Base-by-base conservation (phyloP, 37 sponge, comb jelly and placozoan species). In the Beroe ovata region DNA sequence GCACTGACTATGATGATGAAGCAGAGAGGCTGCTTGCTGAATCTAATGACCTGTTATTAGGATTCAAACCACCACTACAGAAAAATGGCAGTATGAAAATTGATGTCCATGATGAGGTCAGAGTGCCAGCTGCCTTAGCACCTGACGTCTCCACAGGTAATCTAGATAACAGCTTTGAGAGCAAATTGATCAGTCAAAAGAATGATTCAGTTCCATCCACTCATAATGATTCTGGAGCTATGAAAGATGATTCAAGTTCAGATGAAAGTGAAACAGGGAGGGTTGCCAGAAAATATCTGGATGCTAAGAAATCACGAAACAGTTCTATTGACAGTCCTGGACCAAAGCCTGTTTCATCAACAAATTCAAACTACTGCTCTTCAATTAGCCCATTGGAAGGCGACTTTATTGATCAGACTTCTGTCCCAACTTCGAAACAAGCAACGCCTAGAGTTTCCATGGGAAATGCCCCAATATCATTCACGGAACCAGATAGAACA, bases 231-330 rank as follows among this genome's bases (percentile, higher is more conserved):
- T 30, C 84, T 42, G 84, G 41, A 23, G 84, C 33, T 4, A 38
- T 35, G 2, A 39, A 25, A 23, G 84, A 77, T 6, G 84, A 77
- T 23, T 77, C 84, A n/a, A 42, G 54, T 25, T 77, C 84, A 36
- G 84, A 77, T 77, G 84, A 77, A 25, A 77, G 84, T 77, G 84
- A 77, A 77, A 77, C 84, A 19, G 84, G 84, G 25, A 77, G 33
- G 28, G 6, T 77, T 21, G 84, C 84, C 11, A 11, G 38, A 77
- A 77, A 77, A 42, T 77, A 77, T 77, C 47, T 77, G 19, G 47
- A 19, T 40, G 84, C 28, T 41, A 77, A 77, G 84, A 77, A 42
- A 30, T 29, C 18, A 8, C 25, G 69, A 32, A 37, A 66, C 11
- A 66, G 36, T 11, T 2, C 69, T 4, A 29, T 6, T 28, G n/a